Percentiles rank a stretch among this genome's conserved stretches.
Evolutionary conservation across 2,113 vertebrate genomes (phyloP).

Genomic region (Tachysurus vachellii): DNA sequence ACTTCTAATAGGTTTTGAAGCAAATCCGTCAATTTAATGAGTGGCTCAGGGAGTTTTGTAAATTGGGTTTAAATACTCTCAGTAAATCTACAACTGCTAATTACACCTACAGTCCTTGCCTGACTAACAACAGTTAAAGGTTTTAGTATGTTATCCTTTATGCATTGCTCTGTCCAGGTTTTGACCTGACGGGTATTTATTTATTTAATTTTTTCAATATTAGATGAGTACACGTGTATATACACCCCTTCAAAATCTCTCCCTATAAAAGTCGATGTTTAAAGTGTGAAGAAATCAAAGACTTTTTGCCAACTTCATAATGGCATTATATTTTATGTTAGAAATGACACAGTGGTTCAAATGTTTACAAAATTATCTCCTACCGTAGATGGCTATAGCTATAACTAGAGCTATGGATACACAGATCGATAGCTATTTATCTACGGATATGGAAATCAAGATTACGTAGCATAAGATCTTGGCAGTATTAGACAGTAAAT

Average conservation of each 20-base stretch:
- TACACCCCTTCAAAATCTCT: background rate
- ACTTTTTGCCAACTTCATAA: background rate
- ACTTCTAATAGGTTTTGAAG: background rate
- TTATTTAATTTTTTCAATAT: background rate
- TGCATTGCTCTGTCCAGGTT: constrained; percentile 3
- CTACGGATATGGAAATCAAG: background rate
- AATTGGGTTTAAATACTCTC: background rate
- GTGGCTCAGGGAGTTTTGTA: background rate
- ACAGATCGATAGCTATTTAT: background rate
- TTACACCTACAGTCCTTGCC: background rate
- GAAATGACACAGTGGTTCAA: constrained; percentile 2
- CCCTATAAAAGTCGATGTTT: background rate
- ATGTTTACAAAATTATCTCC: background rate
- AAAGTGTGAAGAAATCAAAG: background rate
- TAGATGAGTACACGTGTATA: background rate
- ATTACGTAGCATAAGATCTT: background rate
- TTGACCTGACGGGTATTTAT: background rate
- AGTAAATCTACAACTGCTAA: constrained; percentile 1
- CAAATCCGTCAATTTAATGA: constrained; percentile 18
- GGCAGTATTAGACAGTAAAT: constrained; percentile 9
- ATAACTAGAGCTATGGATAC: background rate
- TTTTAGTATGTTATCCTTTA: background rate
- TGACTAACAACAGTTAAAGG: constrained; percentile 16
- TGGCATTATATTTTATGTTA: background rate
- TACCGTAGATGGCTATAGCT: background rate